Base-by-base conservation (phyloP, 2,888 invertebrate genomes). In the Hetaerina titia region DNA sequence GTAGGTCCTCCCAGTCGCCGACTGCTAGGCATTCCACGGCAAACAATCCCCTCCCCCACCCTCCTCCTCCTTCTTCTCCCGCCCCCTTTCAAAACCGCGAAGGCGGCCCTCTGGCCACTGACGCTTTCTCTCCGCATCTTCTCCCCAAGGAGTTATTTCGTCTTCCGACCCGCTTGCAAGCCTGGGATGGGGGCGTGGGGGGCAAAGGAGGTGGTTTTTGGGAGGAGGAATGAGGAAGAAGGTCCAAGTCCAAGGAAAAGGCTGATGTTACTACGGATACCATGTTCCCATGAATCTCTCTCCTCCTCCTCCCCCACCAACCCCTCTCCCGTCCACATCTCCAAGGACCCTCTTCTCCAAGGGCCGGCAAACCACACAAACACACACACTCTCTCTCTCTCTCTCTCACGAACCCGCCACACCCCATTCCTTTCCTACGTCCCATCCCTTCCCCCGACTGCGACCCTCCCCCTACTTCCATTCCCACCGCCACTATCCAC, bases 131-230 rank as follows among this genome's bases (percentile, higher is more conserved):
- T 81, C 69, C 69, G 69, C 69, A 69, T 69, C 69, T n/a, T 22
- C 22, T 69, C 69, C 69, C 69, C 69, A 13, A 81, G 81, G 81
- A 81, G 81, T 81, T 81, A 81, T 81, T 81, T 22, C 81, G 81
- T 81, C 81, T 81, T 81, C 25, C 81, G 4, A 81, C 81, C 81
- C 81, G 81, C 81, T 31, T 9, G 81, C 2, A 81, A 81, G 81
- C 31, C 81, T 19, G 81, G 25, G 31, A n/a, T 31, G 69, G 19
- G 7, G 81, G 11, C 13, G 15, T 31, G 69, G 19, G 7, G 81
- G 11, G 31, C 4, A 31, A 81, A 81, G 81, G 31, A 11, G 31
- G 25, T 31, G 11, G 81, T 31, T 31, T 31, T n/a, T 31, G 31
- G 13, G 81, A 31, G 81, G 11, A 15, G 13, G 13, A 31, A 31